A percentile compares a stretch with the other conserved stretches of the same genome.
phyloP scores from a whole-genome alignment of 2,113 vertebrate genomes.

The Cyprinus carpio region DNA sequence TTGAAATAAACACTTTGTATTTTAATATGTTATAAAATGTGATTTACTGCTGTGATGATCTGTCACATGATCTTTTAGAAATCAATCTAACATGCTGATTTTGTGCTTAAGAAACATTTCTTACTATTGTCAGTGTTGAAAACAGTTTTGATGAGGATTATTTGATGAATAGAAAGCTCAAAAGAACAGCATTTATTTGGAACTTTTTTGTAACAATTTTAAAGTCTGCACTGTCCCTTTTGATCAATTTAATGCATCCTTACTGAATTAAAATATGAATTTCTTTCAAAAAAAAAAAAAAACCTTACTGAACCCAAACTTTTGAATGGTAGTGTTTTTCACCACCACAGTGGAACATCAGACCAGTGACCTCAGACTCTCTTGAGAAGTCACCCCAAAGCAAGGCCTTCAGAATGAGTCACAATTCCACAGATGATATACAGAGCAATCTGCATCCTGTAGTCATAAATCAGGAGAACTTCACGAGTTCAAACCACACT shows the following conservation, averaged over 20 bases:
- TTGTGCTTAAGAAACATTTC: neutral
- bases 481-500: constrained; percentile 24
- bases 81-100: neutral
- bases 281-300: neutral
- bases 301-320: neutral
- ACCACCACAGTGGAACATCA: neutral
- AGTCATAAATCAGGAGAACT: constrained; percentile 9
- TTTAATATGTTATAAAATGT: neutral
- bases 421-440: constrained; percentile 17
- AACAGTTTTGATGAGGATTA: neutral
- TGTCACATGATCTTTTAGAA: neutral
- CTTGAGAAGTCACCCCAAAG: neutral
- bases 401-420: neutral
- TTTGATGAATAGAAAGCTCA: neutral
- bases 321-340: neutral
- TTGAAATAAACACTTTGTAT: neutral
- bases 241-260: neutral
- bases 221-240: too few species aligned
- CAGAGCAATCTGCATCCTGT: constrained; percentile 12
- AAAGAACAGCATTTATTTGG: neutral
- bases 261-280: neutral
- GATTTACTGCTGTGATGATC: neutral
- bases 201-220: neutral
- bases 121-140: neutral
- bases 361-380: neutral